phyloP scores from a whole-genome alignment of 2,113 vertebrate species.

The Plecturocebus donacophilus region DNA sequence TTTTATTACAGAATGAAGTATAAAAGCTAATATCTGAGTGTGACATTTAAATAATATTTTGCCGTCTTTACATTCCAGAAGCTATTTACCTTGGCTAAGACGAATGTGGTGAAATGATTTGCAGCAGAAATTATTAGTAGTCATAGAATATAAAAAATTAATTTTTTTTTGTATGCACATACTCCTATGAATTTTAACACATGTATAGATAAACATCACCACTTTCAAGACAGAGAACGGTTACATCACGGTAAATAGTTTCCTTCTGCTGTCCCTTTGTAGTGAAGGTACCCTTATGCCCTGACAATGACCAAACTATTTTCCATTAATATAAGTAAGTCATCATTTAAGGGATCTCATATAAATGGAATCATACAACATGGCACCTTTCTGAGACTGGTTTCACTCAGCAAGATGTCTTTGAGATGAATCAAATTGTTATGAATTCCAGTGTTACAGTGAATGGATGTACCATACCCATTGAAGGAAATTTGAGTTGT shows the following conservation, averaged over 20 bases:
- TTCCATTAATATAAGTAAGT: not conserved
- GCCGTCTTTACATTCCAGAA: not conserved
- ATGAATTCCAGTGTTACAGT: not conserved
- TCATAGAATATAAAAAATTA: not conserved
- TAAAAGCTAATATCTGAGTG: not conserved
- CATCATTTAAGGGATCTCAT: not conserved
- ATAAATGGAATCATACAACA: not conserved
- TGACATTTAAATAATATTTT: not conserved
- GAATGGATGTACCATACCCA: not conserved
- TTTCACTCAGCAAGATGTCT: not conserved
- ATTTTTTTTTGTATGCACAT: not conserved
- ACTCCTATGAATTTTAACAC: not conserved
- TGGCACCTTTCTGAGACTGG: not conserved
- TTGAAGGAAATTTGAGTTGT: not conserved
- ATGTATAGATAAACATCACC: not conserved
- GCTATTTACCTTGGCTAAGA: not conserved
- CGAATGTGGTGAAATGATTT: not conserved
- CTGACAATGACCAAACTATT: not conserved
- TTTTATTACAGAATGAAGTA: not conserved
- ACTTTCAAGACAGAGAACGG: not conserved
- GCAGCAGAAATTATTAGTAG: not conserved
- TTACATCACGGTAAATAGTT: not conserved
- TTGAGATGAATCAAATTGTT: not conserved
- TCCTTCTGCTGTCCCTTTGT: not conserved
- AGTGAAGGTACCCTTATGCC: not conserved